phyloP scores from a whole-genome alignment of 2,888 invertebrate genomes.

The Hecatera dysodea region DNA sequence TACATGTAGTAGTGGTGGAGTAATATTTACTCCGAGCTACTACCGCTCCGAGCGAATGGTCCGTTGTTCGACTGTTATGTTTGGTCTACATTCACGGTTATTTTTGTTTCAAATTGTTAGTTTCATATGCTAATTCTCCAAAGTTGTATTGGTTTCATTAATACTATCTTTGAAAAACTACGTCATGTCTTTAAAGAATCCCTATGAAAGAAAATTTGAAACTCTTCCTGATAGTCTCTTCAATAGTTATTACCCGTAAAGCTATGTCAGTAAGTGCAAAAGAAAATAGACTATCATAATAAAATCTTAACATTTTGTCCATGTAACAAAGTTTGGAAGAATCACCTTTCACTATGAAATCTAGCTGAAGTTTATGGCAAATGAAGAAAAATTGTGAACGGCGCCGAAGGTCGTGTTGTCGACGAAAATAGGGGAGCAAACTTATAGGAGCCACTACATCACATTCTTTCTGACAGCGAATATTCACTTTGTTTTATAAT shows the following conservation, averaged over 20 bases:
- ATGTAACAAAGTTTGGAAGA: slow-evolving; percentile 61
- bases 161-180: too few relatives aligned
- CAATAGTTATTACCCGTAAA: slow-evolving; percentile 48
- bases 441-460: slow-evolving; percentile 68
- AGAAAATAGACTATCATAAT: slow-evolving; percentile 63
- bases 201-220: slow-evolving; percentile 14
- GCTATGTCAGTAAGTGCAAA: slow-evolving; percentile 41
- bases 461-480: slow-evolving; percentile 68
- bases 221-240: slow-evolving; percentile 10
- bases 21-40: too few relatives aligned
- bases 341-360: slow-evolving; percentile 62
- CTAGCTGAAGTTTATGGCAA: slow-evolving; percentile 70
- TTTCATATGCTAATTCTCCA: slow-evolving; percentile 13
- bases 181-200: neutral
- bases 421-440: slow-evolving; percentile 68
- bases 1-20: neutral
- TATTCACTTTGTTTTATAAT: slow-evolving; percentile 71
- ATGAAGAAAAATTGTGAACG: slow-evolving; percentile 71
- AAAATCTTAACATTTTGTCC: slow-evolving; percentile 59
- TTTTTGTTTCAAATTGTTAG: slow-evolving; percentile 10
- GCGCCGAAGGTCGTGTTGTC: slow-evolving; percentile 67
- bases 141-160: neutral
- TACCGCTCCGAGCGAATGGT: slow-evolving; percentile 34
- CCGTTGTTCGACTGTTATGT: slow-evolving; percentile 27
- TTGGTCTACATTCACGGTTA: slow-evolving; percentile 20